These are phyloP conservation scores for Oxyteleia sp. DNA, from an alignment of 2,888 invertebrate genomes.

Conservation along the genomic window DNA sequence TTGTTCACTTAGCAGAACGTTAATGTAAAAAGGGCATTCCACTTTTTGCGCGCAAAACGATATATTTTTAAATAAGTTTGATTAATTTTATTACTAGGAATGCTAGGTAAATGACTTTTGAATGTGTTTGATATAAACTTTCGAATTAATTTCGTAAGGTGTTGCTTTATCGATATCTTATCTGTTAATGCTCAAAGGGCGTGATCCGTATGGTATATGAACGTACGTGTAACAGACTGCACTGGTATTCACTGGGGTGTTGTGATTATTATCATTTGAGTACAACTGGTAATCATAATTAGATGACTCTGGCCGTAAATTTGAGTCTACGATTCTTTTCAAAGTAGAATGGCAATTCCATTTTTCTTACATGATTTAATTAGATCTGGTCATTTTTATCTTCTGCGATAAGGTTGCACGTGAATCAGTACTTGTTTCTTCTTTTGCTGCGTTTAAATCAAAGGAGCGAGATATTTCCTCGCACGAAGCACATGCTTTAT, in stretches of 20 bases:
- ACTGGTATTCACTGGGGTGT: conserved; percentile 24
- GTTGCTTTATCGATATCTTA: conserved; percentile 34
- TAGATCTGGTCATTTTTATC: conserved; percentile 16
- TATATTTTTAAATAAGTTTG: conserved; percentile 58
- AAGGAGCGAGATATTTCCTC: neutral
- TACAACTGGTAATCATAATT: conserved; percentile 39
- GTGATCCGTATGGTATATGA: conserved; percentile 43
- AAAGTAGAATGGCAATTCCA: neutral
- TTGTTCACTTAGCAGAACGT: conserved; percentile 79
- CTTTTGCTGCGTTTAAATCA: neutral
- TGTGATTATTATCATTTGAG: conserved; percentile 44
- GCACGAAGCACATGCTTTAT: conserved; percentile 5
- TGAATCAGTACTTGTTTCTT: neutral
- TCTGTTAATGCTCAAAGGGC: conserved; percentile 44
- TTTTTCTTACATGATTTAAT: conserved; percentile 33
- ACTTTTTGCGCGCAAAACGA: conserved; percentile 57
- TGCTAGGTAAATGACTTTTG: conserved; percentile 39
- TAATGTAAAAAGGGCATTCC: conserved; percentile 77
- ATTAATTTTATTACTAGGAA: conserved; percentile 48
- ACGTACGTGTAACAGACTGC: conserved; percentile 40
- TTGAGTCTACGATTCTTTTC: conserved; percentile 16
- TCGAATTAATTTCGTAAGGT: conserved; percentile 51
- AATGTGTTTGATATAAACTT: conserved; percentile 47
- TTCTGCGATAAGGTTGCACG: neutral
- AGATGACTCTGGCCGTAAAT: conserved; percentile 25